These are phyloP conservation scores for Brachypteracias leptosomus DNA, from an alignment of 2,113 vertebrate species.

Conservation along the genomic window DNA sequence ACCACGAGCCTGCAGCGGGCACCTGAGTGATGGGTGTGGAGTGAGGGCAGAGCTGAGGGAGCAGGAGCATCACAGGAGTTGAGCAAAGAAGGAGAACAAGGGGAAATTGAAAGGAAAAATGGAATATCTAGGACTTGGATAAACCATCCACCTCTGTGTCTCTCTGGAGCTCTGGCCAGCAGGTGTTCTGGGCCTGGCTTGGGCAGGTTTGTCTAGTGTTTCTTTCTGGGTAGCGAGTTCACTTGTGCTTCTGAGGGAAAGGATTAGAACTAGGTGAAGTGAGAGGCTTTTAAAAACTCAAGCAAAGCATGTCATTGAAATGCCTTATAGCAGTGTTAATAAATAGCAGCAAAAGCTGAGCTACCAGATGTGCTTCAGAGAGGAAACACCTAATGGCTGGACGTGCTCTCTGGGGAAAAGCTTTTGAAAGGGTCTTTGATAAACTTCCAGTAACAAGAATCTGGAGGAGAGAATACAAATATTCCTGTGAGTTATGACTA, in stretches of 20 bases:
- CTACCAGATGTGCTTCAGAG: neutral
- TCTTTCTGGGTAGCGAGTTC: neutral
- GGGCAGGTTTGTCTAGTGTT: neutral
- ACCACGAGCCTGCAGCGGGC: neutral
- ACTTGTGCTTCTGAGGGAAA: neutral
- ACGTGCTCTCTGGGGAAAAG: neutral
- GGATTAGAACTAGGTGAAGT: neutral
- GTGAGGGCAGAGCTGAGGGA: too few relatives aligned
- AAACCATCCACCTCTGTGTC: neutral
- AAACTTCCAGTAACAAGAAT: neutral
- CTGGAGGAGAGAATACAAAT: neutral
- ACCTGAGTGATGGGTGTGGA: neutral
- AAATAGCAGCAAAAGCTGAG: neutral
- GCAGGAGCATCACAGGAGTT: neutral
- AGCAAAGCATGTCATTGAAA: neutral
- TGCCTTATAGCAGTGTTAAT: neutral
- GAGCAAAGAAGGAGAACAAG: neutral
- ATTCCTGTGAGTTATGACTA: neutral
- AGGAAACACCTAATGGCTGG: neutral
- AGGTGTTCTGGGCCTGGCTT: neutral
- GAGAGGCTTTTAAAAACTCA: neutral
- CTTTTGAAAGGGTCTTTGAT: neutral
- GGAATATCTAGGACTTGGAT: neutral
- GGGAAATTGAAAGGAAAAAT: neutral
- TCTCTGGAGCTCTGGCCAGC: neutral